Base-by-base conservation (phyloP, 2,888 invertebrate species). In the Drosophila lutescens region DNA sequence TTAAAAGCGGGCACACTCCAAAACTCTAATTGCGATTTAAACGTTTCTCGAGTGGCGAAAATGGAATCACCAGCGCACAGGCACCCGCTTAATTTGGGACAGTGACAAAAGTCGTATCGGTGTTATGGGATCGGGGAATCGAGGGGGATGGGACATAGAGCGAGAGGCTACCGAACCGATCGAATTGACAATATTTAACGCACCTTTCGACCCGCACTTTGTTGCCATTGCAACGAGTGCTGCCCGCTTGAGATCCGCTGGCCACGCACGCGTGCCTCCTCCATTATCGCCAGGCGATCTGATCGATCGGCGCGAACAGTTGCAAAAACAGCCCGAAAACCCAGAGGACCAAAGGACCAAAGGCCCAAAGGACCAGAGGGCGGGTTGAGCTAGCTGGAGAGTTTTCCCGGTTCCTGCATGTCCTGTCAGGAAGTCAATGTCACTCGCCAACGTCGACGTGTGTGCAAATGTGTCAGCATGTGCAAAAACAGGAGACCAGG, bases 191-290 rank as follows among this genome's bases (percentile, higher is more conserved):
- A 50, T 49, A 26, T n/a, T 56, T 20, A 47, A 67, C 72, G 79
- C 86, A 83, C 87, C 83, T 86, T 83, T 83, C 86, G 81, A 81
- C 83, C 83, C 83, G 83, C 83, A 83, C 79, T 46, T 67, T 59
- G 36, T 47, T 51, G 20, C 49, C 60, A 26, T n/a, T 38, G 40
- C 20, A 3, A 20, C 20, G 20, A 20, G 20, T 15, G 2, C 12
- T 10, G 17, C 53, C 20, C 76, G 80, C 82, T 77, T 78, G 50
- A 60, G 62, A 43, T 36, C 46, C 53, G 72, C 57, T 57, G 76
- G 71, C 76, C 79, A 69, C 61, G 79, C 72, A 79, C 83, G 85
- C 82, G 83, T 72, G 81, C 73, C 65, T 58, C 63, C 62, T 50
- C 53, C 69, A 60, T 77, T 81, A 79, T 75, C 66, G 46, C 55